Percentiles rank a stretch among this genome's conserved stretches.
Conservation (phyloP, 2,113 vertebrate species). For the Pseudorectes ferrugineus region DNA sequence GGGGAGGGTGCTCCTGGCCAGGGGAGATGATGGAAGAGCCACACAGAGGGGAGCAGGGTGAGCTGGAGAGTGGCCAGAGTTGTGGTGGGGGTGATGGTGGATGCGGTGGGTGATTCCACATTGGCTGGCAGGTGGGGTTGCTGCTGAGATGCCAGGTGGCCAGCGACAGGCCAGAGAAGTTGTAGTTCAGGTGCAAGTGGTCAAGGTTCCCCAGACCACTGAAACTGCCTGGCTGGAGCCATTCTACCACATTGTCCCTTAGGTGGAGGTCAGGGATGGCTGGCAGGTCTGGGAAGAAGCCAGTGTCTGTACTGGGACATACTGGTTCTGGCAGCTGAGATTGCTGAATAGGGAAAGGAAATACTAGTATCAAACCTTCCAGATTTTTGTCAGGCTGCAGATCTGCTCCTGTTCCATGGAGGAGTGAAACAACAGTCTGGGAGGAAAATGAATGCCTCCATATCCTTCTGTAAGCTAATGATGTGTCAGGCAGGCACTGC, state of each 20-base stretch:
- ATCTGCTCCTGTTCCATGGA: not conserved
- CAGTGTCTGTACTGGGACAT: not conserved
- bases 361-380: not conserved
- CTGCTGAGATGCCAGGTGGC: not conserved
- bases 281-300: not conserved
- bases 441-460: accelerated
- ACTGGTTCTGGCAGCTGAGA: not conserved
- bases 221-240: not conserved
- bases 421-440: accelerated
- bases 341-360: not conserved
- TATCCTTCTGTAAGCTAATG: not conserved
- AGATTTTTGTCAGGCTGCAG: not conserved
- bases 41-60: not conserved
- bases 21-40: not conserved
- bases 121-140: not conserved
- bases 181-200: not conserved
- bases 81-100: not conserved
- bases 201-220: not conserved
- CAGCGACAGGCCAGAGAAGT: not conserved
- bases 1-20: not conserved
- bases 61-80: not conserved
- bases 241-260: not conserved
- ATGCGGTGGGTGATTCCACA: accelerated
- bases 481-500: not conserved
- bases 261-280: not conserved